phyloP scores from a whole-genome alignment of 2,797 vertebrate species.

The Bryconaethiops microstoma region DNA sequence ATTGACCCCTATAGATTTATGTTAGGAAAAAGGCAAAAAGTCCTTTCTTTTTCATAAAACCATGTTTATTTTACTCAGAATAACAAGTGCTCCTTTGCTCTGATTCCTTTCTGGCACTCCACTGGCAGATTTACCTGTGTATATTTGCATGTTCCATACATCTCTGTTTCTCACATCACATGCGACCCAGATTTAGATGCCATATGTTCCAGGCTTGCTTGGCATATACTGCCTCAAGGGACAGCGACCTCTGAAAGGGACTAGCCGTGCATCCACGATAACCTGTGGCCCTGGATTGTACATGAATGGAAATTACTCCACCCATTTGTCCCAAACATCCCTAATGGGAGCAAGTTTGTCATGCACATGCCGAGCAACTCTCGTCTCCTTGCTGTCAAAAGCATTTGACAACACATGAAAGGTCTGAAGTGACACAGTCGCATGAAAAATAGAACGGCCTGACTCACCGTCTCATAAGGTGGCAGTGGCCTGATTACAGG shows the following conservation, averaged over 20 bases:
- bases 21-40: no score
- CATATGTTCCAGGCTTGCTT: background rate
- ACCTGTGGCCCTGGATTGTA: background rate
- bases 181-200: background rate
- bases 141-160: constrained; percentile 15
- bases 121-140: background rate
- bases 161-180: background rate
- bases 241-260: background rate
- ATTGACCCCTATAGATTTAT: no score
- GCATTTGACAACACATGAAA: no score
- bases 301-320: background rate
- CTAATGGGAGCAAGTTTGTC: background rate
- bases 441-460: no score
- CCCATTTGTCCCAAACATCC: background rate
- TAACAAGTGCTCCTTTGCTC: background rate
- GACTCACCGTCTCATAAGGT: no score
- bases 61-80: no score
- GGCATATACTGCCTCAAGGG: background rate
- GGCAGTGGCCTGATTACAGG: no score
- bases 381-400: background rate
- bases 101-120: background rate
- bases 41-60: no score
- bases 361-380: background rate
- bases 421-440: no score
- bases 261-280: background rate